phyloP scores from a whole-genome alignment of 2,113 vertebrate genomes.

The Cinclus cinclus region DNA sequence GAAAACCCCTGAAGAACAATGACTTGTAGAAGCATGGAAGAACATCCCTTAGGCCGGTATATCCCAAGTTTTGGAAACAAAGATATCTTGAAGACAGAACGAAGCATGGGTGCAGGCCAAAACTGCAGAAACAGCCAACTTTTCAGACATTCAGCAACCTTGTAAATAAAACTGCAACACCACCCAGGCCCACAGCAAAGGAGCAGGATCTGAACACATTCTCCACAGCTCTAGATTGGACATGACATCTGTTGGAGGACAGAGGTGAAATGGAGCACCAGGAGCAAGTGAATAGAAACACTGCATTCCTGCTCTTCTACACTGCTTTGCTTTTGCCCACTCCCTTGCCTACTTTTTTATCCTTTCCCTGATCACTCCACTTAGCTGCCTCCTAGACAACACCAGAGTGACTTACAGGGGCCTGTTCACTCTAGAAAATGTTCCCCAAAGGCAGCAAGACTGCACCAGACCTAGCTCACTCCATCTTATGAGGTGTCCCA shows the following conservation, averaged over 20 bases:
- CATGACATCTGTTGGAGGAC: background rate
- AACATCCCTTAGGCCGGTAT: background rate
- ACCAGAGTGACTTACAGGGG: fast-evolving
- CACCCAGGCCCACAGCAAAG: background rate
- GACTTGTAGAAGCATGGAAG: background rate
- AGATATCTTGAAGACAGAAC: background rate
- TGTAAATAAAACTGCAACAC: background rate
- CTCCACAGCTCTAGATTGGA: fast-evolving
- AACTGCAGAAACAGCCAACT: background rate
- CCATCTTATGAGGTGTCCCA: fast-evolving
- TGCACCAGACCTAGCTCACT: background rate
- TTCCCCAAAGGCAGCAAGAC: background rate
- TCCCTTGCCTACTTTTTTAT: background rate
- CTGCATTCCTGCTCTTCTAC: background rate
- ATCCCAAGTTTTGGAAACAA: background rate
- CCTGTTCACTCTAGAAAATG: background rate
- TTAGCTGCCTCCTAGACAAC: background rate
- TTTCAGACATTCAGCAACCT: fast-evolving
- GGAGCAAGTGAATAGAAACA: background rate
- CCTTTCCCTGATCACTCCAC: background rate
- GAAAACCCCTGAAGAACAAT: background rate
- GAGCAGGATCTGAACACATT: fast-evolving
- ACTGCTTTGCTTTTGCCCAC: background rate
- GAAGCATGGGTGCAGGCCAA: background rate
- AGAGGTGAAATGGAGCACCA: background rate